phyloP scores from a whole-genome alignment of 2,888 invertebrate species.

The Xylota sylvarum region DNA sequence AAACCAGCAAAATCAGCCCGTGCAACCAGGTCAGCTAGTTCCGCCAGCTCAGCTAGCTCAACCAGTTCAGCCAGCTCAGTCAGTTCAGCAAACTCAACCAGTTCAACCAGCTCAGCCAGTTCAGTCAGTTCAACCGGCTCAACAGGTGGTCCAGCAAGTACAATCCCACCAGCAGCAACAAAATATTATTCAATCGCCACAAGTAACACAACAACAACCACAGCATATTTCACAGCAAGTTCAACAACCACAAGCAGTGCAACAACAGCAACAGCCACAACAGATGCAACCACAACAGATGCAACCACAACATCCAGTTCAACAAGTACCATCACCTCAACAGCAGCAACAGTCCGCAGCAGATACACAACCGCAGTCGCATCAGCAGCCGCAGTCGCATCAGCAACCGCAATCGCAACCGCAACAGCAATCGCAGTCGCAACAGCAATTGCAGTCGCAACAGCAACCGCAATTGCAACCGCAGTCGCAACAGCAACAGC shows the following conservation, averaged over 20 bases:
- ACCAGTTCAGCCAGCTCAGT: conserved; percentile 76
- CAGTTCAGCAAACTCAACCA: conserved; percentile 74
- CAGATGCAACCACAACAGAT: conserved; percentile 70
- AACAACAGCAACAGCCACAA: conserved; percentile 78
- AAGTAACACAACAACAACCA: conserved; percentile 77
- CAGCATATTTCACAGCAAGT: conserved; percentile 64
- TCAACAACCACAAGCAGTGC: conserved; percentile 76
- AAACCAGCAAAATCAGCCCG: conserved; percentile 75
- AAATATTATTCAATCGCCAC: conserved; percentile 56
- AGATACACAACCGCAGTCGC: conserved; percentile 74
- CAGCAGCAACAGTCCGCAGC: conserved; percentile 62
- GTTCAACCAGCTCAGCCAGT: conserved; percentile 83
- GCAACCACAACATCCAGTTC: conserved; percentile 59
- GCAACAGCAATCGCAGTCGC: conserved; percentile 1
- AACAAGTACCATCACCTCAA: conserved; percentile 77
- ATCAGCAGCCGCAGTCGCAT: conserved; percentile 76
- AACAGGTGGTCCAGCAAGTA: conserved; percentile 69
- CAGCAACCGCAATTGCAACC: conserved; percentile 6
- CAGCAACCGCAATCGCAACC: too few relatives aligned
- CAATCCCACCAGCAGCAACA: conserved; percentile 53
- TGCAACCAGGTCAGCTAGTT: conserved; percentile 78
- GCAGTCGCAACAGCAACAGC: not conserved
- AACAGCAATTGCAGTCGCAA: conserved; percentile 73
- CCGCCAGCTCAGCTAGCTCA: conserved; percentile 83
- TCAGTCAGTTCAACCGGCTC: conserved; percentile 77